A percentile compares a stretch with the other conserved stretches of the same genome.
Conservation (phyloP, 2,113 vertebrate species). For the Triplophysa rosa region DNA sequence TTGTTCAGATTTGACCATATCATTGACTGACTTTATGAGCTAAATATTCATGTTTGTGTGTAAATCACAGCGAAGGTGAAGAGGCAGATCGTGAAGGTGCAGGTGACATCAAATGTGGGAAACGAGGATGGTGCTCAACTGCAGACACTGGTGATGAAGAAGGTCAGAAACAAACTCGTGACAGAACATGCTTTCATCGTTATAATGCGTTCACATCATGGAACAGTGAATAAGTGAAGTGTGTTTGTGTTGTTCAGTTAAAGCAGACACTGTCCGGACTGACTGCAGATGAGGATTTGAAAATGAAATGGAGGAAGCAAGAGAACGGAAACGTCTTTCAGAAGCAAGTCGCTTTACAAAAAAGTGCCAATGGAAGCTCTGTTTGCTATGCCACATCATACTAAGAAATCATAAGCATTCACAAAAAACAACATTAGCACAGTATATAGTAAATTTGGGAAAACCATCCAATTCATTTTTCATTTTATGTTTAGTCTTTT, state of each 20-base stretch:
- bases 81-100: not conserved
- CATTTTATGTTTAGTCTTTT: too few relatives aligned
- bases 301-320: constrained; percentile 8
- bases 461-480: too few relatives aligned
- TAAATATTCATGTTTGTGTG: not conserved
- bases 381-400: not conserved
- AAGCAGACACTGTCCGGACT: not conserved
- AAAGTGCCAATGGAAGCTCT: not conserved
- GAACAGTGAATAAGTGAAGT: not conserved
- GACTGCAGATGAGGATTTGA: not conserved
- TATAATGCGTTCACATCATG: too few relatives aligned
- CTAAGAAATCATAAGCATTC: too few relatives aligned
- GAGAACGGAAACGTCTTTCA: not conserved
- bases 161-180: not conserved
- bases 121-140: not conserved
- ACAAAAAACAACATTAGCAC: too few relatives aligned
- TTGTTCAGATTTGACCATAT: not conserved
- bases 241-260: constrained; percentile 15
- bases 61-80: not conserved
- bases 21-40: not conserved
- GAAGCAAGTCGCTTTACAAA: fast-evolving
- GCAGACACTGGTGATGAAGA: not conserved
- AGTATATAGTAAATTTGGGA: too few relatives aligned
- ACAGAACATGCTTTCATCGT: not conserved
- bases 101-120: not conserved